Base-by-base conservation (phyloP, 2,797 vertebrate genomes). In the Chelonia mydas region DNA sequence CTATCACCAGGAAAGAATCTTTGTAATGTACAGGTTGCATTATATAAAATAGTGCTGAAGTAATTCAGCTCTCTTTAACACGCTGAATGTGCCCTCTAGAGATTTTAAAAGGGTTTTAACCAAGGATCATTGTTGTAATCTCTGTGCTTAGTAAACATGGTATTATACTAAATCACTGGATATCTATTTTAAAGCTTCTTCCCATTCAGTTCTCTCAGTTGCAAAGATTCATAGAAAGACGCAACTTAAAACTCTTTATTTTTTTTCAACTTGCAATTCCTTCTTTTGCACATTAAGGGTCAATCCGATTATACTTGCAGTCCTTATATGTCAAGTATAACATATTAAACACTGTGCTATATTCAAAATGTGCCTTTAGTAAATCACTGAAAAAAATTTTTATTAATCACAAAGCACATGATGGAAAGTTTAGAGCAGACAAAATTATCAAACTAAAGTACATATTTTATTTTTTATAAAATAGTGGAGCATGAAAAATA, bases 391-490 rank as follows among this genome's bases (percentile, higher is more conserved):
- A 47, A 83, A 78, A 50, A 74, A 81, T 84, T 72, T 86, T 97
- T 92, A 98, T 96, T 96, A 82, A 54, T 81, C 11, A 51, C 90
- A 87, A 89, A 90, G 88, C 92, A 95, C 90, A 74, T 57, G n/a
- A 9, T 88, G 96, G 90, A 88, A 96, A 86, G 80, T 83, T 90
- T 88, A 74, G 80, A 87, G 93, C 17, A 83, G 93, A 95, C 90
- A 94, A 96, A 96, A 85, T 96, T 97, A 94, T 97, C 98, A 99
- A 99, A 99, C 99, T 99, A 99, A 98, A 98, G 96, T 98, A 98
- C 97, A 96, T 98, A 98, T 98, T 99, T 99, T 99, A 99, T 99
- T 98, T 98, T 98, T 99, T 99, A 99, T 99, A 99, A 99, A 99
- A 99, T 99, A 98, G 98, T 97, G 97, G 98, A 97, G 96, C 98